Evolutionary conservation across 2,888 invertebrate species (phyloP).

Genomic region (Papilio elwesi): DNA sequence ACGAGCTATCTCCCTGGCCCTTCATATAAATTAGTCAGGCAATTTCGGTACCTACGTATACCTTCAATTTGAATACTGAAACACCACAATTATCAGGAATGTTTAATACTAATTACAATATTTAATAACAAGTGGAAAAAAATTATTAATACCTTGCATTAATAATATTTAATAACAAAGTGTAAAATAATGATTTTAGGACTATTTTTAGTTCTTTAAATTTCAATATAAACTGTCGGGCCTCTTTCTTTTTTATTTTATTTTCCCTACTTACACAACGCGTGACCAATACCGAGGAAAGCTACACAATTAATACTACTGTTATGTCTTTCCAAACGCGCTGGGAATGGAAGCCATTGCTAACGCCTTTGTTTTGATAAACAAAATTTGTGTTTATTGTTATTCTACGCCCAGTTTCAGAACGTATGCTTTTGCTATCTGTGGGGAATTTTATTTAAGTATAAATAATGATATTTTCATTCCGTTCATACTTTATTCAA

Average conservation of each 20-base stretch:
- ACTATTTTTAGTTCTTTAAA: too few species aligned
- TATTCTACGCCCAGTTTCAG: not conserved
- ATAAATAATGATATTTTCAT: conserved; percentile 6
- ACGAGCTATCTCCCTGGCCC: too few species aligned
- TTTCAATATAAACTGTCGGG: too few species aligned
- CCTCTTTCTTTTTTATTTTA: not conserved
- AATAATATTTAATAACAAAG: too few species aligned
- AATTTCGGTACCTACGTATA: too few species aligned
- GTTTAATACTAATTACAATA: too few species aligned
- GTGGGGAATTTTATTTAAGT: not conserved
- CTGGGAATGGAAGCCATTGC: conserved; percentile 18
- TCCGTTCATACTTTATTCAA: not conserved
- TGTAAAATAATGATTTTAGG: too few species aligned
- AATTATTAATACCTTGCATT: too few species aligned
- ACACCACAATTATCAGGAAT: too few species aligned
- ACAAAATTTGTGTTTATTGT: conserved; percentile 24
- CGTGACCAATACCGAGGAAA: not conserved
- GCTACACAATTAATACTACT: conserved; percentile 16
- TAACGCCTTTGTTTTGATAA: conserved; percentile 21
- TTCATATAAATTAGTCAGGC: too few species aligned
- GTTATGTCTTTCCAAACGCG: not conserved
- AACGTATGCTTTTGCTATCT: conserved; percentile 6
- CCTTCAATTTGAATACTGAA: too few species aligned
- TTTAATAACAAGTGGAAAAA: too few species aligned
- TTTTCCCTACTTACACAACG: conserved; percentile 3